Percentiles rank a stretch among this genome's conserved stretches.
These are phyloP conservation scores for Bombus waltoni DNA, from an alignment of 1,140 invertebrate species.

Conservation along the genomic window DNA sequence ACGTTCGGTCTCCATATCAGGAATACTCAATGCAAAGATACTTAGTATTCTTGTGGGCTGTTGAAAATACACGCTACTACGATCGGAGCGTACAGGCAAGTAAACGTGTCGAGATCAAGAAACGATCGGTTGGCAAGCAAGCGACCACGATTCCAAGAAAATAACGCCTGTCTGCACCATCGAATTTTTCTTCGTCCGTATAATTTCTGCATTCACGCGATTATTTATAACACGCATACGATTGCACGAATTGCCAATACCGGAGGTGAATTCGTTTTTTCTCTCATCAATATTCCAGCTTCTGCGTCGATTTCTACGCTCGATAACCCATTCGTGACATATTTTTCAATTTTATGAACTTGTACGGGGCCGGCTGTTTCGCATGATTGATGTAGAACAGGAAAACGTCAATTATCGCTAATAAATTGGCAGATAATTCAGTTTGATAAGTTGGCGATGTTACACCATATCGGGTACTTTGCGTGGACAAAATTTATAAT, in stretches of 20 bases:
- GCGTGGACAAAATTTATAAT: no score
- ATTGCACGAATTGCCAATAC: background rate
- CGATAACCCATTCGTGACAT: background rate
- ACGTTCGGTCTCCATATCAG: slow-evolving; percentile 51
- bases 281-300: background rate
- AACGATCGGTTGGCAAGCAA: slow-evolving; percentile 50
- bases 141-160: slow-evolving; percentile 51
- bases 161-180: slow-evolving; percentile 30
- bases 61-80: slow-evolving; percentile 60
- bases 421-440: background rate
- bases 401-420: background rate
- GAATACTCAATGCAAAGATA: slow-evolving; percentile 56
- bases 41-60: slow-evolving; percentile 56
- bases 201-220: background rate
- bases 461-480: background rate
- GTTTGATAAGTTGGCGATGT: background rate
- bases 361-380: background rate
- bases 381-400: background rate
- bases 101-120: slow-evolving; percentile 57
- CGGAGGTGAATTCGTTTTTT: background rate
- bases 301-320: background rate
- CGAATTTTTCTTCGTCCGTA: background rate
- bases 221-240: background rate
- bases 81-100: slow-evolving; percentile 37
- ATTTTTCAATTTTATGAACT: background rate